Evolutionary conservation across 2,888 invertebrate species (phyloP).

Genomic region (Lepidochrysops patricia): DNA sequence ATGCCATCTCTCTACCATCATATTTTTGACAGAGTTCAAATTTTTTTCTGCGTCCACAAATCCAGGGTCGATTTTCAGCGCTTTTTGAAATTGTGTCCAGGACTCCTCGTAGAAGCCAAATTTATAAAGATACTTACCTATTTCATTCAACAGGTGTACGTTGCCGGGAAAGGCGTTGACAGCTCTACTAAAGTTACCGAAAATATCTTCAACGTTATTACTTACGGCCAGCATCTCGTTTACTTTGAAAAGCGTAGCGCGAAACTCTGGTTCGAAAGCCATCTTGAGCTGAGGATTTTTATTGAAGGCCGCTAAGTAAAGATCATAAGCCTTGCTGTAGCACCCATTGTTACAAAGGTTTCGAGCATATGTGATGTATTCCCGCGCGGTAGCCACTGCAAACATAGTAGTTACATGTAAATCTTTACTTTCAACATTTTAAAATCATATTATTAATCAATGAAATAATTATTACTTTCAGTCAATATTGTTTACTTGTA

Average conservation of each 20-base stretch:
- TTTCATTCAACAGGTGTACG: constrained; percentile 45
- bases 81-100: constrained; percentile 71
- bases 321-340: constrained; percentile 45
- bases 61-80: constrained; percentile 59
- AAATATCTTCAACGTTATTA: constrained; percentile 44
- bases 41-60: constrained; percentile 78
- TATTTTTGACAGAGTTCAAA: constrained; percentile 79
- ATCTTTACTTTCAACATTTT: not conserved
- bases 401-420: not conserved
- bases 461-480: not conserved
- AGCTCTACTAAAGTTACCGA: constrained; percentile 43
- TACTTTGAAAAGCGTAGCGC: constrained; percentile 33
- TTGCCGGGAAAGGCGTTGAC: constrained; percentile 41
- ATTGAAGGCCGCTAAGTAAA: constrained; percentile 44
- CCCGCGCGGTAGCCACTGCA: constrained; percentile 19
- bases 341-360: constrained; percentile 33
- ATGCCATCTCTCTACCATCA: constrained; percentile 85
- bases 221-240: constrained; percentile 35
- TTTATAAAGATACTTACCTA: constrained; percentile 62
- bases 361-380: constrained; percentile 39
- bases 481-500: not conserved
- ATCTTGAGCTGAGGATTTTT: constrained; percentile 33
- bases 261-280: constrained; percentile 42
- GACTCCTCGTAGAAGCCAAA: constrained; percentile 73
- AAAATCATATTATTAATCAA: not conserved